phyloP scores from a whole-genome alignment of 2,888 invertebrate species.

The Mesorhabditis sp. region DNA sequence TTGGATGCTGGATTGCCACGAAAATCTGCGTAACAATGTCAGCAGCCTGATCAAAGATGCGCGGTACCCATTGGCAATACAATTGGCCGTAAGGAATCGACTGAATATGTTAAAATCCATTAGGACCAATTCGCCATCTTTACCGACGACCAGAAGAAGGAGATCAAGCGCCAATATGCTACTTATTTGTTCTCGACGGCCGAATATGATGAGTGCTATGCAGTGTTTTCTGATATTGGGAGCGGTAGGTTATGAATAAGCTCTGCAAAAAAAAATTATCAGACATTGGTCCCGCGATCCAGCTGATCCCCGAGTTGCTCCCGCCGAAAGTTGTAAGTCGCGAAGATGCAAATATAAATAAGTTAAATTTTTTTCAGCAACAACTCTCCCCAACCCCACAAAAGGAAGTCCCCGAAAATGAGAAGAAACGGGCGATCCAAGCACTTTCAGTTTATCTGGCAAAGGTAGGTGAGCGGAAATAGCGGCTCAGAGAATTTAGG shows the following conservation, averaged over 20 bases:
- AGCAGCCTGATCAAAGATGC: slow-evolving; percentile 79
- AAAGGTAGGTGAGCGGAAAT: background rate
- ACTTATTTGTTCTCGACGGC: slow-evolving; percentile 84
- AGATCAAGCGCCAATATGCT: slow-evolving; percentile 85
- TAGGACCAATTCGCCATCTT: slow-evolving; percentile 32
- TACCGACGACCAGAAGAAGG: slow-evolving; percentile 38
- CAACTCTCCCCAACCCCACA: background rate
- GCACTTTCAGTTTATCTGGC: background rate
- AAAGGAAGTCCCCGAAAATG: background rate
- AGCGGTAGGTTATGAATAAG: slow-evolving; percentile 65
- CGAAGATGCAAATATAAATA: background rate
- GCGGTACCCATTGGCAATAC: slow-evolving; percentile 81
- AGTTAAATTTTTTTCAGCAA: background rate
- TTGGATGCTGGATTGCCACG: slow-evolving; percentile 79
- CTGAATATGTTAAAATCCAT: background rate
- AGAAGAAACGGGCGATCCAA: background rate
- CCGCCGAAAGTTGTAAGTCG: background rate
- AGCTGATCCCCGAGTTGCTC: background rate
- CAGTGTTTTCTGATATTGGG: slow-evolving; percentile 79
- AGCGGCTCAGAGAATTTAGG: background rate
- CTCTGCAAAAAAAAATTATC: background rate
- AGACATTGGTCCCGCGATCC: background rate
- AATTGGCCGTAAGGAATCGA: slow-evolving; percentile 38
- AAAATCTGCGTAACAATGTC: slow-evolving; percentile 75
- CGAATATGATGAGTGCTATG: slow-evolving; percentile 83